These are phyloP conservation scores for Zelostemma sp. DNA, from an alignment of 1,140 invertebrate genomes.

Conservation along the genomic window DNA sequence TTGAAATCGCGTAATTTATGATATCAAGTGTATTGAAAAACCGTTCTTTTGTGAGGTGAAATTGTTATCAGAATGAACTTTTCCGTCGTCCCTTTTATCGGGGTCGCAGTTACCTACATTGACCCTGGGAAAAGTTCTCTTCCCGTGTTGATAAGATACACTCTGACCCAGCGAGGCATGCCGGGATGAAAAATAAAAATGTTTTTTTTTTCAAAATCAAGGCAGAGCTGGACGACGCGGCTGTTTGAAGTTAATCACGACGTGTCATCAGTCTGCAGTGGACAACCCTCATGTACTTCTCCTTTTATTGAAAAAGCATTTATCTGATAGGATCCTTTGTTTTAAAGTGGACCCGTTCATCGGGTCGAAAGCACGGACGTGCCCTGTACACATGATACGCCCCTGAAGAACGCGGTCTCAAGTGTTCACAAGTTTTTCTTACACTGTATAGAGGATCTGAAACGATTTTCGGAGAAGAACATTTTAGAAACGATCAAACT, in stretches of 20 bases:
- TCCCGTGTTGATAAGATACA: slow-evolving; percentile 48
- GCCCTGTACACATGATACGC: slow-evolving; percentile 39
- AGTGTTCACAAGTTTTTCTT: slow-evolving; percentile 31
- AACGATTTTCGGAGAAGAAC: too few relatives aligned
- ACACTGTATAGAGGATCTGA: too few relatives aligned
- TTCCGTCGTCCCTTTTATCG: not conserved
- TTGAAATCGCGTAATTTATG: too few relatives aligned
- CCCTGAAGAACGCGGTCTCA: slow-evolving; percentile 31
- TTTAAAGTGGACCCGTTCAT: slow-evolving; percentile 65
- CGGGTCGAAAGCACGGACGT: slow-evolving; percentile 52
- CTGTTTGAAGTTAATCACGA: slow-evolving; percentile 66
- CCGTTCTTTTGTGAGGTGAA: not conserved
- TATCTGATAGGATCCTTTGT: slow-evolving; percentile 66
- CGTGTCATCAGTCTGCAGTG: slow-evolving; percentile 66
- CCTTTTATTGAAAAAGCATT: slow-evolving; percentile 61
- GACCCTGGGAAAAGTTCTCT: slow-evolving; percentile 29
- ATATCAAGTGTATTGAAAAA: not conserved
- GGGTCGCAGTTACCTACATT: slow-evolving; percentile 14
- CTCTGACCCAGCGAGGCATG: slow-evolving; percentile 31
- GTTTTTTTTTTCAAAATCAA: slow-evolving; percentile 50
- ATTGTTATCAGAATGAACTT: not conserved
- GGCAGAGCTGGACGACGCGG: slow-evolving; percentile 51
- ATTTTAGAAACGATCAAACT: too few relatives aligned
- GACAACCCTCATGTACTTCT: slow-evolving; percentile 66
- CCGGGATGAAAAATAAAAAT: slow-evolving; percentile 31